These are phyloP conservation scores for Galbula dea DNA, from an alignment of 2,113 vertebrate genomes.

Conservation along the genomic window DNA sequence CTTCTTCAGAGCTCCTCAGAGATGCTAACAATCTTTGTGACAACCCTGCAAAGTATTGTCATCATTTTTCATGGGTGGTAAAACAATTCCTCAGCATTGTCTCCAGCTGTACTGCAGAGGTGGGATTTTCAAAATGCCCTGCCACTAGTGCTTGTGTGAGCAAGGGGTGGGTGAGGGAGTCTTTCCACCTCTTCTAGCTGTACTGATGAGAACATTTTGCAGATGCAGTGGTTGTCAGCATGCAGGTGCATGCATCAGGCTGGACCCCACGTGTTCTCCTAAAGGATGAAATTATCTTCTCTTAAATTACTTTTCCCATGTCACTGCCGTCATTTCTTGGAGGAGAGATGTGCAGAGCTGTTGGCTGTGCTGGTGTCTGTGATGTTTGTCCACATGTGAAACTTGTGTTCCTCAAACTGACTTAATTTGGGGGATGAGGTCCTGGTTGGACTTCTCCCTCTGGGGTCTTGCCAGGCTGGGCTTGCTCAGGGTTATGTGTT, in stretches of 20 bases:
- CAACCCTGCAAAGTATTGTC: constrained; percentile 30
- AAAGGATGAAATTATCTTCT: not conserved
- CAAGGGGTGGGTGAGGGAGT: not conserved
- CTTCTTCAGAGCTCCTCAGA: constrained; percentile 35
- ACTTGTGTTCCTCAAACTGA: not conserved
- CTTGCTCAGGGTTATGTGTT: not conserved
- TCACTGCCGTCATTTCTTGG: not conserved
- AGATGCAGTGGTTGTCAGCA: not conserved
- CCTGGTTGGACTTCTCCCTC: not conserved
- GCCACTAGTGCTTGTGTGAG: not conserved
- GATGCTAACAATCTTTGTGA: constrained; percentile 38
- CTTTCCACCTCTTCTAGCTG: not conserved
- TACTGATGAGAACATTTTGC: not conserved
- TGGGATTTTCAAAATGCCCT: not conserved
- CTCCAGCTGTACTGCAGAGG: not conserved
- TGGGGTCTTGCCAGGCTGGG: not conserved
- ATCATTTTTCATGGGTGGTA: constrained; percentile 17
- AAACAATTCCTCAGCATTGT: constrained; percentile 5
- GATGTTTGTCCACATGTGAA: not conserved
- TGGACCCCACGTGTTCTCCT: rapidly evolving
- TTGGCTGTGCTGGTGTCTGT: not conserved
- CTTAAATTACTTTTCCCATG: rapidly evolving
- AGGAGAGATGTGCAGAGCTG: not conserved
- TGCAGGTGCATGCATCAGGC: not conserved
- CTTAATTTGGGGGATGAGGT: not conserved